phyloP scores from a whole-genome alignment of 2,888 invertebrate species.

The Cecidostiba fungosa region DNA sequence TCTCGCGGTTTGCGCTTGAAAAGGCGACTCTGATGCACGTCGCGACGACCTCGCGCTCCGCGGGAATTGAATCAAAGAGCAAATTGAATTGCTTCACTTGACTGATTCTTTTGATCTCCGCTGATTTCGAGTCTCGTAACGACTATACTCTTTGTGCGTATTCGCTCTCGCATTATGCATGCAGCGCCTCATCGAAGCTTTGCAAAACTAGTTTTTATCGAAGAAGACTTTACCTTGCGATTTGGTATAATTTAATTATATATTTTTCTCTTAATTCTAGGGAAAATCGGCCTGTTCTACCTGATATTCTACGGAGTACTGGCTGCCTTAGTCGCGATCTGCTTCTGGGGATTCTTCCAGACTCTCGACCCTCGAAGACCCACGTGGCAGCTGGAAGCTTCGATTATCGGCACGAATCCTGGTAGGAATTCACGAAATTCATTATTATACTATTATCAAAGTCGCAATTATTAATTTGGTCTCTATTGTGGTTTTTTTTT shows the following conservation, averaged over 20 bases:
- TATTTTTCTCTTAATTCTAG: conserved; percentile 83
- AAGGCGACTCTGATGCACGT: neutral
- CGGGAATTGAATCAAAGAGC: conserved; percentile 75
- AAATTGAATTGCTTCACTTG: conserved; percentile 79
- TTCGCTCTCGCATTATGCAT: neutral
- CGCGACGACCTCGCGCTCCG: conserved; percentile 52
- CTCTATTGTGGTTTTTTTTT: too few relatives aligned
- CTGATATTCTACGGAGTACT: conserved; percentile 95
- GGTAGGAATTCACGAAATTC: conserved; percentile 80
- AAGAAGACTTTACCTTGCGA: neutral
- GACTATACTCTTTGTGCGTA: neutral
- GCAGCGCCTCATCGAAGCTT: neutral
- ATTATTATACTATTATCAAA: neutral
- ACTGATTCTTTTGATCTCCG: conserved; percentile 77
- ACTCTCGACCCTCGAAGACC: conserved; percentile 94
- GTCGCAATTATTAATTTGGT: neutral
- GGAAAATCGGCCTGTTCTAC: conserved; percentile 97
- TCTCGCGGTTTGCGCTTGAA: neutral
- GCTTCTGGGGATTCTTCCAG: conserved; percentile 96
- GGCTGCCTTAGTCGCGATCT: conserved; percentile 95
- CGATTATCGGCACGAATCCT: conserved; percentile 97
- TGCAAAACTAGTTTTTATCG: neutral
- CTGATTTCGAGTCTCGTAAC: conserved; percentile 73
- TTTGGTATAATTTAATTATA: too few relatives aligned
- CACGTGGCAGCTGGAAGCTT: conserved; percentile 92